These are phyloP conservation scores for Schizaphis graminum DNA, from an alignment of 2,888 invertebrate genomes.

Conservation along the genomic window DNA sequence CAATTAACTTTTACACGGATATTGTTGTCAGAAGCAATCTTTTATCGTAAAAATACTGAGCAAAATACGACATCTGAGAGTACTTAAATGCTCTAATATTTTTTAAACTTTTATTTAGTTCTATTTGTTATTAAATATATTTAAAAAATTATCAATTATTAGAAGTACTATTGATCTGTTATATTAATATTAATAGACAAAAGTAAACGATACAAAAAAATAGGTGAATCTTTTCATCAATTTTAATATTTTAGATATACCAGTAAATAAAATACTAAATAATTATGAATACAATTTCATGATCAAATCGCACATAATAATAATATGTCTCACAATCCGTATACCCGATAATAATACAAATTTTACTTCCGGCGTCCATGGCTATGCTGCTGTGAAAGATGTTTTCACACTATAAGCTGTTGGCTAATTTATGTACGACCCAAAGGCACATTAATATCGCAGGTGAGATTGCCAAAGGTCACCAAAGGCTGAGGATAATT, in stretches of 20 bases:
- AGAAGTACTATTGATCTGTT: neutral
- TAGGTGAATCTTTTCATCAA: neutral
- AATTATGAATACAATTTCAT: neutral
- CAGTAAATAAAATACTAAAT: neutral
- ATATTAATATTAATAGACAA: neutral
- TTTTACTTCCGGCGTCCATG: neutral
- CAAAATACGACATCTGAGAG: neutral
- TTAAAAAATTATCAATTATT: neutral
- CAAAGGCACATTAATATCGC: constrained; percentile 54
- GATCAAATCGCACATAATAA: neutral
- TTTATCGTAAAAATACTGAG: constrained; percentile 1
- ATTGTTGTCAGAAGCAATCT: constrained; percentile 19
- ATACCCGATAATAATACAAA: neutral
- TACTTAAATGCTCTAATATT: neutral
- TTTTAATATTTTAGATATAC: neutral
- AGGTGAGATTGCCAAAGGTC: constrained; percentile 64
- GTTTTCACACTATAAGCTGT: neutral
- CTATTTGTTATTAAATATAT: neutral
- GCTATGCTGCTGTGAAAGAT: neutral
- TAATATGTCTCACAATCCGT: neutral
- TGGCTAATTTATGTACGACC: constrained; percentile 61
- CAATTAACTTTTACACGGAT: neutral
- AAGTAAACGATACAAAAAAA: neutral
- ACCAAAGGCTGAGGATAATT: constrained; percentile 61
- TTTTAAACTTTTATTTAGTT: neutral